phyloP scores from a whole-genome alignment of 2,888 invertebrate species.

The Dione juno region DNA sequence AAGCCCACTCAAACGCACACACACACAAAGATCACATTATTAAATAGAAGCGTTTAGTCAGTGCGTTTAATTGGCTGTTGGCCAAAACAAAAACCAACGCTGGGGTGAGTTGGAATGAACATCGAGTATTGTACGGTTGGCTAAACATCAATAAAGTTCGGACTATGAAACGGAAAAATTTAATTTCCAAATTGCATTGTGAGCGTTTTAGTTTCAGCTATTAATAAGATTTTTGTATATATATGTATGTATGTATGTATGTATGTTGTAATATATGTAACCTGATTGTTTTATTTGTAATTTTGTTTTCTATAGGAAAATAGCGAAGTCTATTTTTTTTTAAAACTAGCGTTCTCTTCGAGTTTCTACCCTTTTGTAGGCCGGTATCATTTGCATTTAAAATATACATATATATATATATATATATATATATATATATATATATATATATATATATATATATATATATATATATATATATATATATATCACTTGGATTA shows the following conservation, averaged over 20 bases:
- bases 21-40: conserved; percentile 20
- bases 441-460: too few species aligned
- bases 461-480: too few species aligned
- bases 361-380: too few species aligned
- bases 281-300: background rate
- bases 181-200: conserved; percentile 5
- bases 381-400: too few species aligned
- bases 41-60: conserved; percentile 9
- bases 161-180: conserved; percentile 22
- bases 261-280: background rate
- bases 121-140: conserved; percentile 36
- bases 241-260: too few species aligned
- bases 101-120: conserved; percentile 37
- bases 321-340: background rate
- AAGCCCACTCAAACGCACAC: background rate
- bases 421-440: too few species aligned
- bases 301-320: background rate
- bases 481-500: too few species aligned
- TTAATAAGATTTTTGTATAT: conserved; percentile 6
- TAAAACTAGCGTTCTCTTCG: background rate
- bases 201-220: background rate
- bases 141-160: conserved; percentile 18
- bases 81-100: conserved; percentile 31
- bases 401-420: too few species aligned
- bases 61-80: conserved; percentile 35